A percentile compares a stretch with the other conserved stretches of the same genome.
phyloP scores from a whole-genome alignment of 2,113 vertebrate species.

The Isurus oxyrinchus region DNA sequence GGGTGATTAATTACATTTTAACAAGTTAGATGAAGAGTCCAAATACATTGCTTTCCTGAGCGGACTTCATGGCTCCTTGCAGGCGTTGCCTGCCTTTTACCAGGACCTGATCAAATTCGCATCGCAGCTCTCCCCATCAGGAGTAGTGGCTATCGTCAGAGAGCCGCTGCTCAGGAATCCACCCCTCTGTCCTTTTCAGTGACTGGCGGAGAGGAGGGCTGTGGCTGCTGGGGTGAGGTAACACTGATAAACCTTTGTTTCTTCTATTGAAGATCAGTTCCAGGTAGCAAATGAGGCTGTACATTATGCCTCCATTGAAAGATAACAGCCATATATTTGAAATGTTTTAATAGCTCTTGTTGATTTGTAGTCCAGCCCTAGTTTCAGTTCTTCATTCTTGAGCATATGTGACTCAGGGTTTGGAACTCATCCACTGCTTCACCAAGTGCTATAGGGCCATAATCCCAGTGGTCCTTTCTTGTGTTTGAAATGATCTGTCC shows the following conservation, averaged over 20 bases:
- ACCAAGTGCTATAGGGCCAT: not conserved
- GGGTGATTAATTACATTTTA: not conserved
- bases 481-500: not conserved
- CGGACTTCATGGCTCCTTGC: too few species aligned
- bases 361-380: not conserved
- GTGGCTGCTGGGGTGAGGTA: not conserved
- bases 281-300: not conserved
- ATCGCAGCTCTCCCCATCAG: too few species aligned
- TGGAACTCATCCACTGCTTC: not conserved
- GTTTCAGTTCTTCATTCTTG: not conserved
- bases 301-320: not conserved
- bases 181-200: too few species aligned
- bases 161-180: too few species aligned
- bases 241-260: not conserved
- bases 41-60: not conserved
- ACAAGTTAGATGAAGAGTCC: not conserved
- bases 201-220: too few species aligned
- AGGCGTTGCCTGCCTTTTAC: too few species aligned
- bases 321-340: not conserved
- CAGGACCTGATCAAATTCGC: too few species aligned
- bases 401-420: not conserved
- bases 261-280: not conserved
- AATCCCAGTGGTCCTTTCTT: not conserved
- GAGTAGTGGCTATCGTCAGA: too few species aligned
- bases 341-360: not conserved